Conservation (phyloP, 1,140 invertebrate genomes). For the Archivesica marissinica region DNA sequence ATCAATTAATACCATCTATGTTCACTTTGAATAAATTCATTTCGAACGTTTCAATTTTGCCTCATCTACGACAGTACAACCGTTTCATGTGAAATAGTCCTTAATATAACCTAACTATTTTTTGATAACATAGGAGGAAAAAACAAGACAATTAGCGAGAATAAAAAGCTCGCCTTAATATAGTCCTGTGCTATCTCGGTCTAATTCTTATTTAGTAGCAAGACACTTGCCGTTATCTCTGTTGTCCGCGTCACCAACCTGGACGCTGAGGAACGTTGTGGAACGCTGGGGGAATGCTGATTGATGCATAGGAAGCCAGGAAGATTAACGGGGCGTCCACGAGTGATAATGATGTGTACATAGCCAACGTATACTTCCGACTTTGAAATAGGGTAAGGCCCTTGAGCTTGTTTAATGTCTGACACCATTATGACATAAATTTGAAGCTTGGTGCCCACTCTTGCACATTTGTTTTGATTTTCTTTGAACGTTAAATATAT, state of each 20-base stretch:
- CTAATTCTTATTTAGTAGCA: slow-evolving; percentile 18
- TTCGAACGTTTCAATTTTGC: no score
- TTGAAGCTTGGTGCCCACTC: not conserved
- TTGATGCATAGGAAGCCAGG: slow-evolving; percentile 2
- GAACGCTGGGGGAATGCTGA: not conserved
- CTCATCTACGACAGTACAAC: no score
- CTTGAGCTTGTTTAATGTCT: not conserved
- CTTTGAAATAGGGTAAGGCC: not conserved
- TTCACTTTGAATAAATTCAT: no score
- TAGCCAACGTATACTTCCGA: slow-evolving; percentile 27
- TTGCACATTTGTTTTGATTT: not conserved
- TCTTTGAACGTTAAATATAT: slow-evolving; percentile 14
- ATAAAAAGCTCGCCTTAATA: slow-evolving; percentile 28
- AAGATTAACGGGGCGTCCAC: slow-evolving; percentile 54
- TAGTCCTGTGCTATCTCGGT: slow-evolving; percentile 31
- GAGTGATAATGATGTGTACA: slow-evolving; percentile 27
- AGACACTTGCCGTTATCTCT: slow-evolving; percentile 2
- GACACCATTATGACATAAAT: not conserved
- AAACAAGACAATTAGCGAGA: slow-evolving; percentile 37
- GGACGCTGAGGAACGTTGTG: slow-evolving; percentile 39
- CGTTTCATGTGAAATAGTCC: no score
- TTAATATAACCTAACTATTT: no score
- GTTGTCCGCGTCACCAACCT: slow-evolving; percentile 27
- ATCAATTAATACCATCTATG: no score
- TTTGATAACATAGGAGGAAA: no score